phyloP scores from a whole-genome alignment of 2,113 vertebrate species.

The Nyctibius bracteatus region DNA sequence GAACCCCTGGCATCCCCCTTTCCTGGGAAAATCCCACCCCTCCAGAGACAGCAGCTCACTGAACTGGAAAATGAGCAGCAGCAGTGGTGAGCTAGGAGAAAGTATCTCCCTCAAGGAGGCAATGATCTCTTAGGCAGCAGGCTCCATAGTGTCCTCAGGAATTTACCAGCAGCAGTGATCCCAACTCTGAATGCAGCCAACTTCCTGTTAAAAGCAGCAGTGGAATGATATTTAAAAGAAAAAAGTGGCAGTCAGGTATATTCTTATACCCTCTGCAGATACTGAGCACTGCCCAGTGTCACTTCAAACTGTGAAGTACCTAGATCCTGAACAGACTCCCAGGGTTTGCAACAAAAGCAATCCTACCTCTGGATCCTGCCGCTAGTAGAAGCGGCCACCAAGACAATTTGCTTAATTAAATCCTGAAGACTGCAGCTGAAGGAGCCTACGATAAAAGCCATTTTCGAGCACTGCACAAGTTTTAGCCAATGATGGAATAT shows the following conservation, averaged over 20 bases:
- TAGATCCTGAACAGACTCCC: not conserved
- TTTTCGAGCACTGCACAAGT: not conserved
- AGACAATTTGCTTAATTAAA: not conserved
- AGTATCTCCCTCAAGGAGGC: not conserved
- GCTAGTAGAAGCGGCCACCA: accelerated
- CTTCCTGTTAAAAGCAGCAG: not conserved
- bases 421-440: not conserved
- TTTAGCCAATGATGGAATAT: not conserved
- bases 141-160: not conserved
- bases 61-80: not conserved
- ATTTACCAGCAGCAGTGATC: not conserved
- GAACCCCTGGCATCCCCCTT: not conserved
- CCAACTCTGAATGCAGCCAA: not conserved
- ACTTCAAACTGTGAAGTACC: not conserved
- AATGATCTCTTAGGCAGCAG: not conserved
- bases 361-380: not conserved
- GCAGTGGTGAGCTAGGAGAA: not conserved
- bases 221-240: not conserved
- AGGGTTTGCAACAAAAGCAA: not conserved
- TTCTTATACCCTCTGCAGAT: not conserved
- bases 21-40: not conserved
- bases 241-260: not conserved
- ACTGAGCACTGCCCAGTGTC: not conserved
- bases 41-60: not conserved
- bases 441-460: not conserved